Conservation (phyloP, 2,888 invertebrate genomes). For the Phalera bucephala region DNA sequence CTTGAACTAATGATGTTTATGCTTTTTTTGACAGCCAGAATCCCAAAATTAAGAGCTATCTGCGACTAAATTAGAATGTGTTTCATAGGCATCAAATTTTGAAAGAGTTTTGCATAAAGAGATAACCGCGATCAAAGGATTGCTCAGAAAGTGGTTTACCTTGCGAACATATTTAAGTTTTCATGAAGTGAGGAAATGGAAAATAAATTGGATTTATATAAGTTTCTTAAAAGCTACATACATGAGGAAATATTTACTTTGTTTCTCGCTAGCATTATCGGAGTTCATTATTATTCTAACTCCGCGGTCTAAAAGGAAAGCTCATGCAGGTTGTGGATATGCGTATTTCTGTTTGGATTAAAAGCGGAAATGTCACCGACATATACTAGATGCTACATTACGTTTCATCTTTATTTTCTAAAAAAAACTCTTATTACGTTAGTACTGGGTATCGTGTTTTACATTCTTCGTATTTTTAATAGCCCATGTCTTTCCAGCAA, state of each 20-base stretch:
- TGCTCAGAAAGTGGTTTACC: conserved; percentile 80
- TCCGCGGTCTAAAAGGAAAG: conserved; percentile 37
- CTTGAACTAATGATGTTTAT: too few species aligned
- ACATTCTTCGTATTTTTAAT: too few species aligned
- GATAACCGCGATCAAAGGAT: conserved; percentile 79
- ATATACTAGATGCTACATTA: too few species aligned
- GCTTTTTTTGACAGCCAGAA: too few species aligned
- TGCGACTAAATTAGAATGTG: not conserved
- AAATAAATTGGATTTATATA: conserved; percentile 81
- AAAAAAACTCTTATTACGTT: too few species aligned
- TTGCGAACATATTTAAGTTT: conserved; percentile 81
- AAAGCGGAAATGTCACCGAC: too few species aligned
- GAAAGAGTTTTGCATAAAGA: conserved; percentile 75
- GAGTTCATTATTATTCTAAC: conserved; percentile 50
- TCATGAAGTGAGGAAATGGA: conserved; percentile 81
- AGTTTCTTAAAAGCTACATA: conserved; percentile 71
- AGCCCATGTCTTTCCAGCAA: too few species aligned
- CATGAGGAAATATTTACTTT: conserved; percentile 68
- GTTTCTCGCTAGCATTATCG: conserved; percentile 57
- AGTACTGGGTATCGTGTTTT: too few species aligned
- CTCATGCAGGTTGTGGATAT: conserved; percentile 19
- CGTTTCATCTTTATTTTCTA: too few species aligned
- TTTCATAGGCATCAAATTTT: conserved; percentile 57
- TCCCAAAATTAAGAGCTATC: too few species aligned
- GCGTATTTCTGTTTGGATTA: conserved; percentile 27